Percentiles rank a stretch among this genome's conserved stretches.
Evolutionary conservation across 2,888 invertebrate genomes (phyloP).

Genomic region (Latrodectus hesperus): DNA sequence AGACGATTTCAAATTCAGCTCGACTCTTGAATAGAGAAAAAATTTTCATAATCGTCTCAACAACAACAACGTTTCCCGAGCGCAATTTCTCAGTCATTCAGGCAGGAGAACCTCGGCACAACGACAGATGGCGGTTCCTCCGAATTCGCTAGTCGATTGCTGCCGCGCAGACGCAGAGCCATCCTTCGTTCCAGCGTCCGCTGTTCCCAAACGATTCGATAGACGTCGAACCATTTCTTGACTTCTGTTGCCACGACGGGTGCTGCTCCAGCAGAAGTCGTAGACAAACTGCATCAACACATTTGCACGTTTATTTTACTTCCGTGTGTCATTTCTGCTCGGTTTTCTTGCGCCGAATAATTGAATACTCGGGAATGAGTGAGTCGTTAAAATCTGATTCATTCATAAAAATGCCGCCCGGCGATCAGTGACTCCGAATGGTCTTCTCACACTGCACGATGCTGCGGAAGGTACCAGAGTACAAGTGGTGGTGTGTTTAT

Average conservation of each 20-base stretch:
- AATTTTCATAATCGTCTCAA: not conserved
- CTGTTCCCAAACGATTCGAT: conserved; percentile 4
- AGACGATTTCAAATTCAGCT: too few species aligned
- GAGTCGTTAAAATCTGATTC: conserved; percentile 27
- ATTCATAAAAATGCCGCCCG: conserved; percentile 47
- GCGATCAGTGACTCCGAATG: conserved; percentile 1
- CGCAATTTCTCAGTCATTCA: not conserved
- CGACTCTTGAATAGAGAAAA: not conserved
- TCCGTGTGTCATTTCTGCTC: not conserved
- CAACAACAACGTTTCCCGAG: not conserved
- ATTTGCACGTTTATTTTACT: not conserved
- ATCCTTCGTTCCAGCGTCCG: not conserved
- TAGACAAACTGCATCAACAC: not conserved
- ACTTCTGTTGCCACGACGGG: not conserved
- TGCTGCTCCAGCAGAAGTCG: not conserved
- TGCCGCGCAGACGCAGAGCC: conserved; percentile 46
- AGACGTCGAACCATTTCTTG: not conserved
- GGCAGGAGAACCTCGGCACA: not conserved
- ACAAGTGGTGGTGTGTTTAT: conserved; percentile 26
- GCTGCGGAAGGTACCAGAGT: conserved; percentile 1
- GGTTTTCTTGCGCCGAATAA: not conserved
- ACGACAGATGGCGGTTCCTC: conserved; percentile 46
- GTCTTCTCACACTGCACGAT: conserved; percentile 25
- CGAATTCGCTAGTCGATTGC: conserved; percentile 35
- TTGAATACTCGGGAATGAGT: not conserved